These are phyloP conservation scores for Calonectris borealis DNA, from an alignment of 2,113 vertebrate genomes.

Conservation along the genomic window DNA sequence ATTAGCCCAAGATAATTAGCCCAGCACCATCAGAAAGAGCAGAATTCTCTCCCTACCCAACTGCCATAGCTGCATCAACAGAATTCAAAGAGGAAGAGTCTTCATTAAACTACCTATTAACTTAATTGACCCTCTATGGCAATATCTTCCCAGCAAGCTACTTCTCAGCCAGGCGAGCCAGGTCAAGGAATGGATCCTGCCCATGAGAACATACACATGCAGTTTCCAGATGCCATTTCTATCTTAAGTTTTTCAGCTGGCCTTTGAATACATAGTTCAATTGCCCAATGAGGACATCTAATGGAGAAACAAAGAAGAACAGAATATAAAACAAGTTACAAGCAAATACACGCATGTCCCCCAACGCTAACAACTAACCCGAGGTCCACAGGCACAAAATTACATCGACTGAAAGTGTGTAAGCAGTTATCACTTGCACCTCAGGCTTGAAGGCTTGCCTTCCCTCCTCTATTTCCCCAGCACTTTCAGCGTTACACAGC, in stretches of 20 bases:
- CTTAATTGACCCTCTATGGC: background rate
- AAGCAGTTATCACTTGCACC: background rate
- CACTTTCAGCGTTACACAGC: background rate
- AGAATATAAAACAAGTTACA: background rate
- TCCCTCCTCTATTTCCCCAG: background rate
- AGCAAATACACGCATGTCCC: background rate
- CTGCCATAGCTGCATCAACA: background rate
- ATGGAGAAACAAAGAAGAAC: slow-evolving; percentile 37
- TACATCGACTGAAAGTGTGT: background rate
- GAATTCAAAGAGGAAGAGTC: background rate
- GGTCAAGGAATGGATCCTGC: background rate
- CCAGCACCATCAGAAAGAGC: background rate
- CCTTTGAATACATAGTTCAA: background rate
- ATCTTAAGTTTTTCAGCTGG: background rate
- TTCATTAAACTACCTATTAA: slow-evolving; percentile 18
- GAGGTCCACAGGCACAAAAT: background rate
- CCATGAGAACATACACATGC: background rate
- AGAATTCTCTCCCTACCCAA: background rate
- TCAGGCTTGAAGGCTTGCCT: background rate
- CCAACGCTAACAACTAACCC: background rate
- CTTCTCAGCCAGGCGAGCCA: background rate
- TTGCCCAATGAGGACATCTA: slow-evolving; percentile 63
- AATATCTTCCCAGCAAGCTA: background rate
- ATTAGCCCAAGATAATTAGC: slow-evolving; percentile 23
- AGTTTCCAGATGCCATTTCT: background rate